A percentile compares a stretch with the other conserved stretches of the same genome.
Conservation (phyloP, 2,113 vertebrate genomes). For the Anolis carolinensis region DNA sequence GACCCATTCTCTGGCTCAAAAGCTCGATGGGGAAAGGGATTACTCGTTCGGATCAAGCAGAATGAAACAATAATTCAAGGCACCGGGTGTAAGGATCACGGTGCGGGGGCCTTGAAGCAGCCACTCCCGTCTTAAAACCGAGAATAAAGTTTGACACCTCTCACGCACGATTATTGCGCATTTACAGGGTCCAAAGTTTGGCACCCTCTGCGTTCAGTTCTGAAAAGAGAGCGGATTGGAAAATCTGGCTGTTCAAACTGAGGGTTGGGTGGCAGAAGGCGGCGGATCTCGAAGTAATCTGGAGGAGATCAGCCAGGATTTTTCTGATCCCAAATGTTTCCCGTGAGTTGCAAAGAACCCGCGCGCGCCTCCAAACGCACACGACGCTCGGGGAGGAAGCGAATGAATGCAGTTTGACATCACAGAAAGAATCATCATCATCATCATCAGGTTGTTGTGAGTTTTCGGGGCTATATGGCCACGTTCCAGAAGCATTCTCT, state of each 20-base stretch:
- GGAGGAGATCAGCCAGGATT: neutral
- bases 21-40: neutral
- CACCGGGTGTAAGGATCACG: neutral
- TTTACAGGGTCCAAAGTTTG: neutral
- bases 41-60: neutral
- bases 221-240: neutral
- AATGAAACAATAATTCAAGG: too few relatives aligned
- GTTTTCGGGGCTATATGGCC: too few relatives aligned
- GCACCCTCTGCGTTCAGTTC: neutral
- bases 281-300: neutral
- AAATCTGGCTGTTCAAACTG: neutral
- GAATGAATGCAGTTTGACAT: too few relatives aligned
- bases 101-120: too few relatives aligned
- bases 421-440: too few relatives aligned
- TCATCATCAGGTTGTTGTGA: too few relatives aligned
- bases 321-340: neutral
- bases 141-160: too few relatives aligned
- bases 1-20: slow-evolving; percentile 28
- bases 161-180: neutral
- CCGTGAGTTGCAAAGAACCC: neutral
- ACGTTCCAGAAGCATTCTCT: too few relatives aligned
- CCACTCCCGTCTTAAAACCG: neutral
- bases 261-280: neutral
- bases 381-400: neutral
- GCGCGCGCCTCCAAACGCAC: neutral